These are phyloP conservation scores for Pipistrellus pygmaeus DNA, from an alignment of 2,797 vertebrate genomes.

Conservation along the genomic window DNA sequence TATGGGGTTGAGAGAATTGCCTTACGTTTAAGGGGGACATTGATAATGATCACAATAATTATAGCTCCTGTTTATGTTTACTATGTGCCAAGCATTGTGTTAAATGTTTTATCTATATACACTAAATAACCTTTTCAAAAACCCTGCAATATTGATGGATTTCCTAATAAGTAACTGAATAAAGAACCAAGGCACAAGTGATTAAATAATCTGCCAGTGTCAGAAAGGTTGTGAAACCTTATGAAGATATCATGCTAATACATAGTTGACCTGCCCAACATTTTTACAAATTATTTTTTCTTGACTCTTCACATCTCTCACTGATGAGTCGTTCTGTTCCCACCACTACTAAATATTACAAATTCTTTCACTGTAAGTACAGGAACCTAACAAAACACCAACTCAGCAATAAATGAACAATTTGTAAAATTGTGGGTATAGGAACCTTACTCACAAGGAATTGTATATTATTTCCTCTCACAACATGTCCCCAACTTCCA, in stretches of 20 bases:
- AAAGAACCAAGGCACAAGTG: not conserved
- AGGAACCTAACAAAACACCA: conserved; percentile 37
- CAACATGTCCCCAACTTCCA: not conserved
- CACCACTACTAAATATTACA: conserved; percentile 59
- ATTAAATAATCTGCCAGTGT: not conserved
- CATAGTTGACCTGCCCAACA: not conserved
- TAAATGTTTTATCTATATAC: not conserved
- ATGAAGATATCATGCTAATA: not conserved
- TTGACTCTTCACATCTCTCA: conserved; percentile 12
- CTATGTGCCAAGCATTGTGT: not conserved
- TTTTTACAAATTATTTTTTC: not conserved
- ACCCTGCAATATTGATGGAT: not conserved
- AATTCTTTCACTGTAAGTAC: conserved; percentile 34
- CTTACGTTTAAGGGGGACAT: not conserved
- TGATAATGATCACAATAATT: not conserved
- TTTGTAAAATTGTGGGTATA: not conserved
- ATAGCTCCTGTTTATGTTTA: not conserved
- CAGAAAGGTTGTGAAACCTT: not conserved
- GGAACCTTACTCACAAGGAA: not conserved
- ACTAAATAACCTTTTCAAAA: conserved; percentile 20
- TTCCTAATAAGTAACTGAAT: not conserved
- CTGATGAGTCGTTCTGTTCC: conserved; percentile 56
- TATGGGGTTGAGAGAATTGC: not conserved
- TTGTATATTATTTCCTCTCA: not conserved
- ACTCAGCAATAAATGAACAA: conserved; percentile 47